Base-by-base conservation (phyloP, 2,888 invertebrate genomes). In the Caprella mutica region DNA sequence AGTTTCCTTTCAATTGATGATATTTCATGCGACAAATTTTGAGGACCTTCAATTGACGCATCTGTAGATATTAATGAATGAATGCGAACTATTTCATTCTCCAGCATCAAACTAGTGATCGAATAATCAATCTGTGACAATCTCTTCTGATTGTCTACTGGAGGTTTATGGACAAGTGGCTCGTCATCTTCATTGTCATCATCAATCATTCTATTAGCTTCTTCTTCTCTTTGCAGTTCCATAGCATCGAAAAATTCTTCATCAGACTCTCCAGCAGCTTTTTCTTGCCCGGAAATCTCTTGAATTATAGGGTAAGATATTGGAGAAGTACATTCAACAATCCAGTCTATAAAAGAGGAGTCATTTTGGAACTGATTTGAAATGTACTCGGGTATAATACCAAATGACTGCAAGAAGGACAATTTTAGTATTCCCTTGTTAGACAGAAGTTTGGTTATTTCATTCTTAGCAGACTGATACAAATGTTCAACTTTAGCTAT, bases 141-240 rank as follows among this genome's bases (percentile, higher is more conserved):
- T n/a, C n/a, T n/a, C n/a, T n/a, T n/a, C n/a, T 33, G 9, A 67
- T 66, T 67, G 66, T n/a, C 27, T 57, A 46, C 43, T 2, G 19
- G 14, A 51, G 9, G n/a, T 21, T 8, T 12, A 17, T 24, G 12
- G 29, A 23, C 5, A 24, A n/a, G 26, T 14, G 9, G 14, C 1
- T 26, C 52, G 52, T 8, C 38, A n/a, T 40, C n/a, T 23, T 63
- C 54, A 2, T 46, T 52, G 3, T 51, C 39, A 5, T 33, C 50
- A 42, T 54, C 54, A 5, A 56, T 19, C 12, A 51, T 71, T 71
- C 5, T 70, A 70, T 73, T 75, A 74, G 64, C 73, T 68, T 61
- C 72, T 71, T 56, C 70, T 74, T 56, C 74, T 68, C 53, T 67
- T 70, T 54, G 74, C 73, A 38, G 74, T 58, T 55, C 74, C 73